Evolutionary conservation across 1,140 invertebrate species (phyloP), one percentile per base, ranked within the genome.

Genomic region (Bombus confusus): DNA sequence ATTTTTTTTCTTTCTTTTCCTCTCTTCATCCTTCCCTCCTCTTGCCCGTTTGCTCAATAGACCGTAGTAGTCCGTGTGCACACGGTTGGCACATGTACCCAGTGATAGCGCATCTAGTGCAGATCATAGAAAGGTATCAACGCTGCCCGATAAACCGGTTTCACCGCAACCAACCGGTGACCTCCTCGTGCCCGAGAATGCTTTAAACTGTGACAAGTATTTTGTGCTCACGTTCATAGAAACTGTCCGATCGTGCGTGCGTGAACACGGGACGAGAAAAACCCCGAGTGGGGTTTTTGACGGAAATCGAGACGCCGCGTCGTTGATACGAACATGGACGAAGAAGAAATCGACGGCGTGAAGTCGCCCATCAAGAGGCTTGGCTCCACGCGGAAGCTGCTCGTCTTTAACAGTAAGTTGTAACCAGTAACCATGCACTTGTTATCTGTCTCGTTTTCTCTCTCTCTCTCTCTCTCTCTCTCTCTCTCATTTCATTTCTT

Each of bases 351-450:
- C 84, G 96, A 96, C 92, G 94, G 94, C 76, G 93, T 96, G 81
- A 97, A 97, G 91, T 97, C 97, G 80, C 97, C 97, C 62, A 97
- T 98, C 94, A 97, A 97, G 94, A 95, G 97, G 69, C 96, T 98
- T 83, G 97, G 97, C 91, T 97, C 97, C 77, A 97, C 97, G 25
- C 96, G 97, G 91, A 98, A 98, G 94, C 95, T 97, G 81, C 95
- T 97, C 31, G 96, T 97, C 81, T 97, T 97, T 90, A 97, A 96
- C 93, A 97, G 97, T 97, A 95, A 97, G 97, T 97, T 83, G 78
- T 83, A 74, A 59, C n/a, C 41, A 59, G 80, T 83, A 74, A 59
- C n/a, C 41, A 59, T 37, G 47, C 74, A 59, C 74, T 62, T 81
- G 28, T 68, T 37, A 57, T 66, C 4, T 75, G 5, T 86, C 31